Evolutionary conservation across 2,888 invertebrate species (phyloP).

Genomic region (Dolichomitus sp.): DNA sequence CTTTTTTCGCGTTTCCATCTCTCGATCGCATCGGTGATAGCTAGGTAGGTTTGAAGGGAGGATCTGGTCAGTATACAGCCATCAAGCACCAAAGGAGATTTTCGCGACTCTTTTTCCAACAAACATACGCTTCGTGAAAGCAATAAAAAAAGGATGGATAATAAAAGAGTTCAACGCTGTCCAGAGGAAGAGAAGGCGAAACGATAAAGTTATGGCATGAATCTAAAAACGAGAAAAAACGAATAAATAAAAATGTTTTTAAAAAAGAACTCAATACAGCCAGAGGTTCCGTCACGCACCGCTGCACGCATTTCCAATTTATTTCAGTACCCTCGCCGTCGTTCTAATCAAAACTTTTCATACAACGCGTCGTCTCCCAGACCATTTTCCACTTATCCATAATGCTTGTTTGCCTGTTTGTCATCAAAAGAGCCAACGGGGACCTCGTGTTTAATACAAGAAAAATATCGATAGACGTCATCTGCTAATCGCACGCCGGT

Average conservation of each 20-base stretch:
- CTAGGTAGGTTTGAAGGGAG: conserved; percentile 1
- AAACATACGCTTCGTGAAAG: conserved; percentile 10
- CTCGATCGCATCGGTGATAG: conserved; percentile 1
- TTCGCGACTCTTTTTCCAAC: background rate
- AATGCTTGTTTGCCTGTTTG: conserved; percentile 17
- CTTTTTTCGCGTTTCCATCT: conserved; percentile 18
- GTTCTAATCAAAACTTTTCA: conserved; percentile 62
- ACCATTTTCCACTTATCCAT: conserved; percentile 7
- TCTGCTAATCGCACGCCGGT: background rate
- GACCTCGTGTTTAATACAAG: conserved; percentile 7
- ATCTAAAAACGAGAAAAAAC: background rate
- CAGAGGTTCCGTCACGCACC: conserved; percentile 33
- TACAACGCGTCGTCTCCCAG: conserved; percentile 7
- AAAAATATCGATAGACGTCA: background rate
- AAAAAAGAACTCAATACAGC: background rate
- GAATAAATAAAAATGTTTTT: conserved; percentile 18
- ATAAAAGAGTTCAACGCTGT: background rate
- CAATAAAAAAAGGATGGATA: conserved; percentile 19
- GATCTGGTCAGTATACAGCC: conserved; percentile 1
- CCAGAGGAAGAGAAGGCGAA: background rate
- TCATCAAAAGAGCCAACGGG: conserved; percentile 7
- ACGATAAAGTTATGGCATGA: background rate
- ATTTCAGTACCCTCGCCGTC: conserved; percentile 35
- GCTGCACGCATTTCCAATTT: conserved; percentile 63
- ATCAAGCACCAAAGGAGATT: conserved; percentile 6